phyloP scores from a whole-genome alignment of 1,140 invertebrate species.

The Atopsyche davidsoni region DNA sequence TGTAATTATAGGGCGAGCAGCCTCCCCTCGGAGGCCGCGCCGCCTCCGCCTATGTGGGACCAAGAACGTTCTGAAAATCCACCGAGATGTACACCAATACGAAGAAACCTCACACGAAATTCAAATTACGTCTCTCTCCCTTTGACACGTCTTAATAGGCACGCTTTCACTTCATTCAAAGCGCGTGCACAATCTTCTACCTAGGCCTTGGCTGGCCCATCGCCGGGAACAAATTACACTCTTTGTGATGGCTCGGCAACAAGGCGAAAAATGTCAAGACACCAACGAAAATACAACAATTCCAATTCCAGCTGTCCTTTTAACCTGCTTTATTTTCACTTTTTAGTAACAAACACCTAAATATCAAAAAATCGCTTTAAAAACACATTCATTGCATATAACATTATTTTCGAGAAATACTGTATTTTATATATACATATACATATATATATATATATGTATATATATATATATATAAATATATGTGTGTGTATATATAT shows the following conservation, averaged over 20 bases:
- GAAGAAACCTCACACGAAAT: slow-evolving; percentile 27
- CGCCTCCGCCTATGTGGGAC: background rate
- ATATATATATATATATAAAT: no score
- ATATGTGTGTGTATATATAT: no score
- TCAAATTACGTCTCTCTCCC: slow-evolving; percentile 30
- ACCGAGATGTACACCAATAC: slow-evolving; percentile 20
- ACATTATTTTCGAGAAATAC: no score
- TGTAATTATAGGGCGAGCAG: slow-evolving; percentile 28
- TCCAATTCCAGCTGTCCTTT: no score
- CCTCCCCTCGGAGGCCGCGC: slow-evolving; percentile 1
- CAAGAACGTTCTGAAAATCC: slow-evolving; percentile 3
- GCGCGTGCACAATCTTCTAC: slow-evolving; percentile 14
- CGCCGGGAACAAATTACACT: background rate
- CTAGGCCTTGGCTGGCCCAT: slow-evolving; percentile 10
- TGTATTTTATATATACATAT: no score
- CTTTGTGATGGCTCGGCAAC: background rate
- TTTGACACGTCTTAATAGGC: slow-evolving; percentile 31
- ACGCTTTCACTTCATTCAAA: slow-evolving; percentile 15
- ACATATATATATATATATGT: no score
- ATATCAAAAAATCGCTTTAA: no score
- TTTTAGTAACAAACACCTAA: no score
- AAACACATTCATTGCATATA: no score
- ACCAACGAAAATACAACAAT: no score
- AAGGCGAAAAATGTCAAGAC: no score
- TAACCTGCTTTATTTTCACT: no score